Evolutionary conservation across 2,888 invertebrate species (phyloP), one percentile per base, ranked within the genome.

Genomic region (Encarsia formosa): DNA sequence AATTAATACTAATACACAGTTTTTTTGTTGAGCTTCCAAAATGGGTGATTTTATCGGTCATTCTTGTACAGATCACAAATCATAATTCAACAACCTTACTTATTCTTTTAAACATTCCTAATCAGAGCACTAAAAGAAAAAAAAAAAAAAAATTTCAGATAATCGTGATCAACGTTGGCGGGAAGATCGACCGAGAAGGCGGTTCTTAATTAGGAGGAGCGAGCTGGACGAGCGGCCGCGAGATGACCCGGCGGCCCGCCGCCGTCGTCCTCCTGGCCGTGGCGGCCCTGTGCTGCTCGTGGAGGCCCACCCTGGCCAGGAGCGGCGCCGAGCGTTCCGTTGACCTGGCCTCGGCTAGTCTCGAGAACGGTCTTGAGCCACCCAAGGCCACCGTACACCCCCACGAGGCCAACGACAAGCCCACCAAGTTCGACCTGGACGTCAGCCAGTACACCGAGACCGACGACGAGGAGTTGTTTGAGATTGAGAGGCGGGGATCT

Each of bases 381-480:
- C 4, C 9, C 6, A 4, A 6, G 15, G 11, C 4, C 32, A 26
- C 24, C 6, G 4, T 18, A 2, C 59, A 63, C 49, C 61, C 60
- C 0, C 63, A 65, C 51, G 47, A 44, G 18, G 34, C 46, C 15
- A 32, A 42, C 2, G 61, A 50, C 4, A 73, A 73, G 52, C 73
- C 73, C 1, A 63, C 61, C 22, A 73, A 71, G 49, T 65, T 73
- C 24, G 73, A 73, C 39, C 4, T 62, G 38, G 68, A 73, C 49
- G 32, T 65, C 3, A 58, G 60, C 9, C 65, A 65, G 22, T 56
- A 65, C 52, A 64, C 62, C 9, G 63, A 66, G n/a, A 67, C 63
- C 15, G 71, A 71, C 43, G 63, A 74, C 26, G 71, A 68, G 15
- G 71, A 75, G 50, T 65, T 68, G 24, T 64, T 78, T 74, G 38